A percentile compares a stretch with the other conserved stretches of the same genome.
Conservation (phyloP, 2,797 vertebrate genomes). For the Leptatherina wallacei region DNA sequence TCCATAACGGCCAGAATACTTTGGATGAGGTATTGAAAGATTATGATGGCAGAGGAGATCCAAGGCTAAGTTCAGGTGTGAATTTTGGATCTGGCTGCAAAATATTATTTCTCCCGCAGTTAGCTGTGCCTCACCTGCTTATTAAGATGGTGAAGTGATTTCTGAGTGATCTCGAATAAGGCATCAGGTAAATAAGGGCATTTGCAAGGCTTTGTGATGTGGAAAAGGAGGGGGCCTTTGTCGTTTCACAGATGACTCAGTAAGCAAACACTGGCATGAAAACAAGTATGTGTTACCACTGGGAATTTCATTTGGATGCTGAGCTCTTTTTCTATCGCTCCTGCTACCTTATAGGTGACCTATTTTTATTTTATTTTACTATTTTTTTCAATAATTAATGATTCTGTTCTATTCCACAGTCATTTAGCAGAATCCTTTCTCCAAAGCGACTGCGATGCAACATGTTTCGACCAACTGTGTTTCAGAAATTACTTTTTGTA, state of each 20-base stretch:
- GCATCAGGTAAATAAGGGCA: conserved; percentile 45
- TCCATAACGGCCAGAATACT: conserved; percentile 34
- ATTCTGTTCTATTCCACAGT: too few species aligned
- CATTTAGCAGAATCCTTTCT: too few species aligned
- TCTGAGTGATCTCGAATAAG: conserved; percentile 32
- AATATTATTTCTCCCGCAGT: conserved; percentile 8
- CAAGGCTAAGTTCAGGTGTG: conserved; percentile 22
- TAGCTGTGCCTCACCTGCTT: conserved; percentile 14
- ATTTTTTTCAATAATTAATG: too few species aligned
- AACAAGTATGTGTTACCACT: conserved; percentile 40
- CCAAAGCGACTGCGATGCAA: too few species aligned
- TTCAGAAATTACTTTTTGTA: neutral
- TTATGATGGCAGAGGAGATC: conserved; percentile 27
- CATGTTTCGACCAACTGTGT: conserved; percentile 2
- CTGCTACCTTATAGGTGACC: conserved; percentile 44
- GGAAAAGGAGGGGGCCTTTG: conserved; percentile 35
- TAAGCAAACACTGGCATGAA: conserved; percentile 52
- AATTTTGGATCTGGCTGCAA: conserved; percentile 13
- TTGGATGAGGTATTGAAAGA: conserved; percentile 19
- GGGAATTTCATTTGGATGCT: conserved; percentile 47
- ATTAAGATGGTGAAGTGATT: conserved; percentile 35
- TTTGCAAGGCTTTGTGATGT: conserved; percentile 35
- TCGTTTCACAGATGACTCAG: conserved; percentile 51
- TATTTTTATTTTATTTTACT: conserved; percentile 44
- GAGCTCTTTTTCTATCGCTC: conserved; percentile 22